These are phyloP conservation scores for Rafetus swinhoei DNA, from an alignment of 2,113 vertebrate species.

Conservation along the genomic window DNA sequence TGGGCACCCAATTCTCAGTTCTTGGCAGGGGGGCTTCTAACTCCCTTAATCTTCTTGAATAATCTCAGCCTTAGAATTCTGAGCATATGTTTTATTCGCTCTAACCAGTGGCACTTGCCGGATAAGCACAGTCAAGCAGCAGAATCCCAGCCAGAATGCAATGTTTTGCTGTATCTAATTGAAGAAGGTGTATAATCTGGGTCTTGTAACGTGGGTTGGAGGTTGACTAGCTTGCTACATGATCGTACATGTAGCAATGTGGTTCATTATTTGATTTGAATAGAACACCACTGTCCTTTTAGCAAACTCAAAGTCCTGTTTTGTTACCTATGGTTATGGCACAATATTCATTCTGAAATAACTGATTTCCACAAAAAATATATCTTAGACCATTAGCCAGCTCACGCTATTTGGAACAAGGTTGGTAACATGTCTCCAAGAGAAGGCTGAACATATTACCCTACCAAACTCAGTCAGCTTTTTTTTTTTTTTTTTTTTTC, in stretches of 20 bases:
- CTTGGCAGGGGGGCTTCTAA: background rate
- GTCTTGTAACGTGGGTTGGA: fast-evolving
- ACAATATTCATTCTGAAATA: background rate
- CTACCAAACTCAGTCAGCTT: background rate
- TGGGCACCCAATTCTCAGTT: background rate
- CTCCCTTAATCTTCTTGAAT: background rate
- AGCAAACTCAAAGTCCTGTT: background rate
- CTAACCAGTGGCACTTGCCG: background rate
- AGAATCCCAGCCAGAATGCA: background rate
- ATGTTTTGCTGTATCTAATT: background rate
- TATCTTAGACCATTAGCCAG: background rate
- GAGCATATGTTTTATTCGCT: background rate
- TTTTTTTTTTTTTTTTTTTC: background rate
- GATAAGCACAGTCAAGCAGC: background rate
- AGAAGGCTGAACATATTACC: background rate
- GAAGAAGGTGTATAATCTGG: background rate
- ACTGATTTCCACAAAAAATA: background rate
- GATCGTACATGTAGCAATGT: background rate
- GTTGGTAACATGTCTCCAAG: background rate
- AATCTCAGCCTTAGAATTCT: background rate
- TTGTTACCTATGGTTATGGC: background rate
- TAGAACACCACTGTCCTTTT: background rate
- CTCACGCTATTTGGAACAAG: background rate
- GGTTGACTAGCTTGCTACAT: background rate
- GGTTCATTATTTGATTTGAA: background rate